Evolutionary conservation across 2,888 invertebrate genomes (phyloP).

Genomic region (Artemia sinica): DNA sequence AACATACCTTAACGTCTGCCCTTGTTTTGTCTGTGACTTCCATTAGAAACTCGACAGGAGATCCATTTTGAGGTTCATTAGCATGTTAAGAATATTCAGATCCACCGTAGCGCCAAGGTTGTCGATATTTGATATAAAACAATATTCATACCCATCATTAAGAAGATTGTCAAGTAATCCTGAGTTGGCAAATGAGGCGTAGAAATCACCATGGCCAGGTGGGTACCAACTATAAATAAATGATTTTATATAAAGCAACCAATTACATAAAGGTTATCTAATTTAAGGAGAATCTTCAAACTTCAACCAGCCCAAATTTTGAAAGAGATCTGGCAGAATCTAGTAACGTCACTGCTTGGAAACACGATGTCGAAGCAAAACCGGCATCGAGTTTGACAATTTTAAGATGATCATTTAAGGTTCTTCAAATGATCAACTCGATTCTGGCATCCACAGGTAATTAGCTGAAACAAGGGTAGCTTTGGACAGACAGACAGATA

Average conservation of each 20-base stretch:
- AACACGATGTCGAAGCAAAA: neutral
- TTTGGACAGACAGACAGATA: too few species aligned
- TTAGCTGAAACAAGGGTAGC: too few species aligned
- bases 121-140: slow-evolving; percentile 97
- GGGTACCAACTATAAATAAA: slow-evolving; percentile 65
- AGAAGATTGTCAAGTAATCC: slow-evolving; percentile 78
- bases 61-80: slow-evolving; percentile 30
- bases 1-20: slow-evolving; percentile 73
- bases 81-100: slow-evolving; percentile 64
- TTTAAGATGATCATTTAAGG: too few species aligned
- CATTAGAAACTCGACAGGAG: slow-evolving; percentile 85
- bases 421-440: neutral
- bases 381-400: neutral
- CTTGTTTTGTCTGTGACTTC: slow-evolving; percentile 98
- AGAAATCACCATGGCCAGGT: slow-evolving; percentile 98
- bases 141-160: slow-evolving; percentile 66
- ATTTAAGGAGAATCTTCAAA: too few species aligned
- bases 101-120: slow-evolving; percentile 98
- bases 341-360: slow-evolving; percentile 2
- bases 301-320: too few species aligned
- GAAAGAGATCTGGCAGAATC: too few species aligned
- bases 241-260: neutral
- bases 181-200: slow-evolving; percentile 82
- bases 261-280: too few species aligned
- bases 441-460: too few species aligned